Base-by-base conservation (phyloP, 1,140 invertebrate species). In the Stegodyphus mimosarum region DNA sequence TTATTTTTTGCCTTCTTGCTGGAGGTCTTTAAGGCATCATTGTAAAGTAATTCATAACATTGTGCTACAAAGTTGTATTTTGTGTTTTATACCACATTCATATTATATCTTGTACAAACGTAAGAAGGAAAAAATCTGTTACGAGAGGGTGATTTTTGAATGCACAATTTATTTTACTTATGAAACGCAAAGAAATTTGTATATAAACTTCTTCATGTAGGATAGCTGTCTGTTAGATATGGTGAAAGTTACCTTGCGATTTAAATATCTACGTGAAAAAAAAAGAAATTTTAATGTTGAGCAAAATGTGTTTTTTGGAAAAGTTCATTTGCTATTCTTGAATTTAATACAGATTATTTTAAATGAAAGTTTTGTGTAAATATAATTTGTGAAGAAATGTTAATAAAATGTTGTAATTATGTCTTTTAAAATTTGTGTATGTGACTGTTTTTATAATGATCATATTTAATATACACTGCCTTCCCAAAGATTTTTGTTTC, bases 391-490 rank as follows among this genome's bases (percentile, higher is more conserved):
- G 74, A 51, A 83, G 48, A 69, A 84, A 84, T 76, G 63, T 76
- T 76, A 84, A 76, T 84, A 76, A 84, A 84, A 76, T 84, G 81
- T 84, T 84, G 81, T 84, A 75, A 76, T 83, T 83, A 74, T 83
- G 33, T 74, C 60, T 51, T 81, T 15, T 64, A 55, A 63, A 73
- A 7, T 70, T 7, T 70, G 51, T 66, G 60, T 66, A 66, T 18
- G 55, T 33, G 15, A 72, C 60, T 17, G 53, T 60, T 15, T 60
- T 33, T 33, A 33, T 33, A 33, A 33, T 33, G 33, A 33, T 33
- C 33, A 33, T 33, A 33, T 33, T 33, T 1, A 33, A 33, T 1
- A 33, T 33, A 33, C 33, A 33, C 33, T 33, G 3, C 3, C 33
- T 3, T 33, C 33, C 33, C 1, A 33, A 33, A 33, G 3, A 3